These are phyloP conservation scores for Dendrolimus houi DNA, from an alignment of 2,888 invertebrate species.

Conservation along the genomic window DNA sequence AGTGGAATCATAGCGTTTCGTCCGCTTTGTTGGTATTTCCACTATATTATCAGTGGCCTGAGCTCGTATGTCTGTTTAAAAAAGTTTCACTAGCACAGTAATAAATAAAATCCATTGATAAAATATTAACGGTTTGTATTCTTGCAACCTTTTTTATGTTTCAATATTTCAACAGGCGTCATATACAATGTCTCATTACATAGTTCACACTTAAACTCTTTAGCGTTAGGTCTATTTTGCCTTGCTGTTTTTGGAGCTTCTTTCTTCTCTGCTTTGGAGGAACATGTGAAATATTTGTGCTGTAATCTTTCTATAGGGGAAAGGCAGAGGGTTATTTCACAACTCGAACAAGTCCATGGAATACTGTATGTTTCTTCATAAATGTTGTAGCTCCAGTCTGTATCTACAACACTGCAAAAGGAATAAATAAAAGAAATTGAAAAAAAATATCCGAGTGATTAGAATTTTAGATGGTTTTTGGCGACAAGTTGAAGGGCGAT, in stretches of 20 bases:
- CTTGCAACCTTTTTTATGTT: conserved; percentile 84
- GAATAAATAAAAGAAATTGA: too few species aligned
- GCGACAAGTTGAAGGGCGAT: too few species aligned
- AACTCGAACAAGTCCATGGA: conserved; percentile 85
- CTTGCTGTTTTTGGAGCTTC: conserved; percentile 27
- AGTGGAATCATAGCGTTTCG: too few species aligned
- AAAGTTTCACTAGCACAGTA: too few species aligned
- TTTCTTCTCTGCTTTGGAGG: conserved; percentile 39
- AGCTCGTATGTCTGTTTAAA: too few species aligned
- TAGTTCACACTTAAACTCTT: conserved; percentile 81
- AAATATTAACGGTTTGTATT: conserved; percentile 32
- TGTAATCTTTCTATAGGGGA: conserved; percentile 83
- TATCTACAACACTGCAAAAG: conserved; percentile 77
- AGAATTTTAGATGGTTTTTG: too few species aligned
- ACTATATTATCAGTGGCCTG: too few species aligned
- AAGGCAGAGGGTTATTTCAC: conserved; percentile 77
- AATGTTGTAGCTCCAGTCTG: conserved; percentile 80
- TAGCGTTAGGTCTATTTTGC: conserved; percentile 72
- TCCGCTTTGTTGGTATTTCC: too few species aligned
- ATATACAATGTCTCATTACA: conserved; percentile 83
- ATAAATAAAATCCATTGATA: too few species aligned
- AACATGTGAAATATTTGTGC: conserved; percentile 78
- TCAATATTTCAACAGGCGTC: conserved; percentile 89
- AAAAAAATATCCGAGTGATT: too few species aligned
- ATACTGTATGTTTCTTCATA: conserved; percentile 77